phyloP scores from a whole-genome alignment of 1,140 invertebrate genomes.

The Procambarus virginalis region DNA sequence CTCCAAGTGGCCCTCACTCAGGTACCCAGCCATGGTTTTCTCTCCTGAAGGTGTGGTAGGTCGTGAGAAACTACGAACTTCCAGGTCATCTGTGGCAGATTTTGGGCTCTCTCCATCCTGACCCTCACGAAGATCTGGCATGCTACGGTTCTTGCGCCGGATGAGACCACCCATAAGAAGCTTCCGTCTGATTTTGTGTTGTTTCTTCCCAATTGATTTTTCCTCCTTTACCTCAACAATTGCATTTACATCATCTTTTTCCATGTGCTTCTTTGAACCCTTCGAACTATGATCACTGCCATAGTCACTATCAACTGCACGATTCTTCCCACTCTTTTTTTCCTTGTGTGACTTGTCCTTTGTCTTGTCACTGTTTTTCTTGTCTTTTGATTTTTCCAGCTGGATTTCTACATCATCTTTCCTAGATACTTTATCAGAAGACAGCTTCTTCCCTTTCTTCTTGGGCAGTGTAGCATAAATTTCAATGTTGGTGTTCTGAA shows the following conservation, averaged over 20 bases:
- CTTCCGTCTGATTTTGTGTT: conserved; percentile 91
- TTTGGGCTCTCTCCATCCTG: conserved; percentile 77
- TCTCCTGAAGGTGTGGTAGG: conserved; percentile 69
- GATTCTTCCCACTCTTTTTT: conserved; percentile 58
- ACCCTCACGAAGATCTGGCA: conserved; percentile 89
- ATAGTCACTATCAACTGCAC: conserved; percentile 66
- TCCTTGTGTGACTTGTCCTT: conserved; percentile 66
- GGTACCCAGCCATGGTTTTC: conserved; percentile 85
- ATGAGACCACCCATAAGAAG: conserved; percentile 91
- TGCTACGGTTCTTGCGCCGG: conserved; percentile 89
- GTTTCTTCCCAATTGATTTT: conserved; percentile 83
- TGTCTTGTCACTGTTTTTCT: conserved; percentile 76
- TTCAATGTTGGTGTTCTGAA: conserved; percentile 81
- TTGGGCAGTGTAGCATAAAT: conserved; percentile 94
- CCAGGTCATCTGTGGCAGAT: conserved; percentile 69
- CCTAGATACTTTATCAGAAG: conserved; percentile 54
- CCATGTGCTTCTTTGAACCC: conserved; percentile 76
- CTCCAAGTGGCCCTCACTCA: conserved; percentile 90
- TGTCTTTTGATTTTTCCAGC: conserved; percentile 80
- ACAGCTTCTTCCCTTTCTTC: conserved; percentile 80
- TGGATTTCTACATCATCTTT: conserved; percentile 73
- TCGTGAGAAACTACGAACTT: conserved; percentile 68
- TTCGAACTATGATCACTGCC: conserved; percentile 67
- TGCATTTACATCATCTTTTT: conserved; percentile 75
- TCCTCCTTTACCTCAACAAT: conserved; percentile 65